Evolutionary conservation across 2,888 invertebrate genomes (phyloP), one percentile per base, ranked within the genome.

Genomic region (Drosophila colorata): DNA sequence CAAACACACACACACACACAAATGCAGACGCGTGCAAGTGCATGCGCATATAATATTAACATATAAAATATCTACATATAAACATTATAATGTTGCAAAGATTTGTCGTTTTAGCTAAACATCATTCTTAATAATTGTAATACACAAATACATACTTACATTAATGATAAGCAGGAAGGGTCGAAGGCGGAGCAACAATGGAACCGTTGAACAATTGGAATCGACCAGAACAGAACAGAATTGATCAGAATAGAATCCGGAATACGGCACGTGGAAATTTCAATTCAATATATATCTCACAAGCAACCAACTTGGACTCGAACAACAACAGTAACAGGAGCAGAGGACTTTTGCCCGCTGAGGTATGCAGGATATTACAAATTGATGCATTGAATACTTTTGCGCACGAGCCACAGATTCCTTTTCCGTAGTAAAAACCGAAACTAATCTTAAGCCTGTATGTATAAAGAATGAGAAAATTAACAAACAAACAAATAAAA

Each of bases 61-160:
- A 57, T 53, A 51, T 53, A 51, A 40, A 74, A 55, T 47, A 60
- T 43, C 61, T 55, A 68, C 57, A 69, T 63, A 59, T 43, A 61
- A 59, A 74, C 51, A 78, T 51, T 63, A 69, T 67, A 74, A 60
- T 68, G 74, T 78, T 75, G 68, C 74, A 73, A 73, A 60, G 58
- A 74, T 65, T 63, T 70, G 67, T 74, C 71, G 68, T 79, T 79
- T 75, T 74, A 71, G 67, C 77, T 65, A 61, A 75, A 66, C 46
- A 74, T 61, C 64, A 67, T 52, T 74, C 72, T 55, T 65, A 76
- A 60, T 58, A 70, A 75, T 57, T 79, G 59, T 78, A 66, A 78
- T 63, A 48, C 60, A 58, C 37, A 52, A 51, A 67, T 47, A 49
- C 70, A 75, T 63, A 74, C 70, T 55, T 60, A 56, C 53, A 68